Conservation (phyloP, 2,113 vertebrate species). For the Petromus typicus region DNA sequence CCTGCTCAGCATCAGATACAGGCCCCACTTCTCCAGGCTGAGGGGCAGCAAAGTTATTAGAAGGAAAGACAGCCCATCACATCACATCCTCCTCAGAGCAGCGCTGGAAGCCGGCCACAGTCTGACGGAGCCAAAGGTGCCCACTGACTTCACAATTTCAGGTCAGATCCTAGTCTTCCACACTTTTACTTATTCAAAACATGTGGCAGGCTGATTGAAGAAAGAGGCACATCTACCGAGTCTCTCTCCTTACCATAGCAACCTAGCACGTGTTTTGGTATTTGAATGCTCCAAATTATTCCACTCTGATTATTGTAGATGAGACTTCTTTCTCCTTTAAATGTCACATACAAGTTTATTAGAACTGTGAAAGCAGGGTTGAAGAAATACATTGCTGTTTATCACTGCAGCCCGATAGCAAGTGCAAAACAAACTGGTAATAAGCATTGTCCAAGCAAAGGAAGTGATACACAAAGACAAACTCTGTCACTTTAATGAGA, state of each 20-base stretch:
- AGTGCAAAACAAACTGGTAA: background rate
- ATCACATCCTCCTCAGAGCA: background rate
- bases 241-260: background rate
- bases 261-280: background rate
- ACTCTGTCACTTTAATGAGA: slow-evolving; percentile 29
- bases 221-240: background rate
- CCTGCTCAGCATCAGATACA: background rate
- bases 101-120: background rate
- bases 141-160: background rate
- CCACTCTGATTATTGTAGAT: background rate
- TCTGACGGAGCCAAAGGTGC: background rate
- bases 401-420: background rate
- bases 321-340: background rate
- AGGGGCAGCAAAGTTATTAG: background rate
- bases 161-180: background rate
- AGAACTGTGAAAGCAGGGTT: background rate
- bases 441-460: background rate
- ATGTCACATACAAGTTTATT: background rate
- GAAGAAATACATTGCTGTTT: background rate
- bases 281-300: slow-evolving; percentile 19
- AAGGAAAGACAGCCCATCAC: background rate
- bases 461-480: background rate
- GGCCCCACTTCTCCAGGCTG: background rate
- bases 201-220: background rate
- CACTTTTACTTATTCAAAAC: background rate